Evolutionary conservation across 2,113 vertebrate genomes (phyloP), one percentile per base, ranked within the genome.

Genomic region (Parus major): DNA sequence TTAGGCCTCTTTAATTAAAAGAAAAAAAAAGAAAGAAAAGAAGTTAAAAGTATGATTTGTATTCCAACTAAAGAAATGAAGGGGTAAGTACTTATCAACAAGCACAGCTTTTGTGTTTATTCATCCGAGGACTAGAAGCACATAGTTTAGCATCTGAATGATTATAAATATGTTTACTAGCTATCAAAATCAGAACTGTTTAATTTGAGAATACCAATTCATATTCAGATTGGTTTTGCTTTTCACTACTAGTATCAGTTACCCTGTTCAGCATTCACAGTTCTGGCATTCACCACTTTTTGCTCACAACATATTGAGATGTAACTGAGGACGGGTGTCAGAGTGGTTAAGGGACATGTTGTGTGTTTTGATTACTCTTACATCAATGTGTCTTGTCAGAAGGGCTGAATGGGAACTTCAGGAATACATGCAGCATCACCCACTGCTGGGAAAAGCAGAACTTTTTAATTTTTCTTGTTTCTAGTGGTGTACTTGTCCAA

Each of bases 101-200:
- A 77, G 91, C 76, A 44, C 87, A 94, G 91, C 90, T 96, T 97
- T 94, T 93, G 92, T 97, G 94, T 94, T 96, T 97, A 96, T 97
- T 96, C 97, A 96, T 94, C 80, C 31, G 23, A 86, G 68, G 60
- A 89, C 66, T 49, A 81, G 76, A 88, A 95, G 92, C 87, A 94
- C 82, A 85, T 93, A 96, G 96, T 97, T 97, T 96, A 96, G 92
- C 96, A 94, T 92, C 65, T 96, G 94, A 82, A 92, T 94, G 55
- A 97, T 82, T 92, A 96, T 76, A 88, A 87, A 86, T 56, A 95
- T 97, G 92, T 96, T 97, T 96, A 86, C 95, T 86, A 95, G 86
- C 84, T 96, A 94, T 96, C 94, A 93, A 90, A 97, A 96, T 96
- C 92, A 93, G 87, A 95, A 95, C 88, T 95, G 94, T 92, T 97